Conservation (phyloP, 2,888 invertebrate genomes). For the Cryptocephalus moraei region DNA sequence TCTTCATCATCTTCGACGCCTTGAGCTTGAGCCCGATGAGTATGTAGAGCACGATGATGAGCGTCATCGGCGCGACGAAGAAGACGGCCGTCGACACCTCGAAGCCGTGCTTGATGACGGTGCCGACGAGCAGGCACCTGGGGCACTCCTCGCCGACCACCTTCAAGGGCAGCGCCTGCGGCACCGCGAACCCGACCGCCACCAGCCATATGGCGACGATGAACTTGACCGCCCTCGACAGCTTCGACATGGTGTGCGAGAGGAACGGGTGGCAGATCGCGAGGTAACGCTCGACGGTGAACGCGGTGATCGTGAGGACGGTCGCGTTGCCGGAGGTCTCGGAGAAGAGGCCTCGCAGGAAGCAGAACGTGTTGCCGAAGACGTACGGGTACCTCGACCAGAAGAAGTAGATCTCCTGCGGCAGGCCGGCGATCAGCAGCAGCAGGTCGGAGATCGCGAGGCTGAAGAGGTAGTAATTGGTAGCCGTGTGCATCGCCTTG, state of each 20-base stretch:
- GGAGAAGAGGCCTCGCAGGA: slow-evolving; percentile 64
- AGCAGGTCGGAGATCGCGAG: slow-evolving; percentile 76
- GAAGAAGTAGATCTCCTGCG: slow-evolving; percentile 70
- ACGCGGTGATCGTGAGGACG: slow-evolving; percentile 56
- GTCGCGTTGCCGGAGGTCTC: slow-evolving; percentile 75
- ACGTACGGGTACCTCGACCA: slow-evolving; percentile 70
- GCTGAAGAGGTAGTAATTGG: slow-evolving; percentile 76
- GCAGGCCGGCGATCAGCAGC: slow-evolving; percentile 67
- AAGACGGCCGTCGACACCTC: slow-evolving; percentile 73
- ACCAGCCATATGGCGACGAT: slow-evolving; percentile 74
- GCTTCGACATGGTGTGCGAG: slow-evolving; percentile 76
- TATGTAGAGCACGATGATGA: slow-evolving; percentile 73
- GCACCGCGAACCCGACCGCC: slow-evolving; percentile 62
- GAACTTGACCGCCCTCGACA: slow-evolving; percentile 73
- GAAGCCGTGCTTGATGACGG: slow-evolving; percentile 55
- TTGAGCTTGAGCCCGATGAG: slow-evolving; percentile 64
- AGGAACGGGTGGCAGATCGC: slow-evolving; percentile 61
- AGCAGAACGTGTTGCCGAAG: slow-evolving; percentile 71
- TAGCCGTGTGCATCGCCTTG: slow-evolving; percentile 73
- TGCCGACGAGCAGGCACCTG: slow-evolving; percentile 19
- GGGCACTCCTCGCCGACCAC: slow-evolving; percentile 35
- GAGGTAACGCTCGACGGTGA: slow-evolving; percentile 60
- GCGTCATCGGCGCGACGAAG: slow-evolving; percentile 79
- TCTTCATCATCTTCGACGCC: slow-evolving; percentile 38
- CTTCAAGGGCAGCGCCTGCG: slow-evolving; percentile 52